Percentiles rank a stretch among this genome's conserved stretches.
These are phyloP conservation scores for Chiroxiphia lanceolata DNA, from an alignment of 2,797 vertebrate genomes.

Conservation along the genomic window DNA sequence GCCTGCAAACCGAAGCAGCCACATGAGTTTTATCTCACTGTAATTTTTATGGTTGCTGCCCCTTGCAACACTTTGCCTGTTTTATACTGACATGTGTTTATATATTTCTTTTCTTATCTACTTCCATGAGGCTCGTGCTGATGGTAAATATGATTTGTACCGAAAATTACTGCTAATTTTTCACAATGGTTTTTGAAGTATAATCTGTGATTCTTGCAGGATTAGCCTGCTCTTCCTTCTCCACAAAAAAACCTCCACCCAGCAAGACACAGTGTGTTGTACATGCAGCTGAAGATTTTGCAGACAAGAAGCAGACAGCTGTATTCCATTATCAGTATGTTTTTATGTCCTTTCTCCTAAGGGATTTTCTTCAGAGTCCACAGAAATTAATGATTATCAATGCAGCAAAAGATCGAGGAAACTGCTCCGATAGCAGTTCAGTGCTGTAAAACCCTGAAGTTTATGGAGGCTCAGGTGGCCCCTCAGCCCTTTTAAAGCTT, in stretches of 20 bases:
- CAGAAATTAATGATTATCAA: slow-evolving; percentile 53
- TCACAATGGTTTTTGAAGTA: neutral
- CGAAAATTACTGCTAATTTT: neutral
- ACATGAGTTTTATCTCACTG: neutral
- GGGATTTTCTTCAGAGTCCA: neutral
- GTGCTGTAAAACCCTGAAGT: slow-evolving; percentile 44
- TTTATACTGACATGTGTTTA: neutral
- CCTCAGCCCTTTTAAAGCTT: slow-evolving; percentile 61
- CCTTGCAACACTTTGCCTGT: neutral
- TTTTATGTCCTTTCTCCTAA: neutral
- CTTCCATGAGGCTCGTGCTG: neutral
- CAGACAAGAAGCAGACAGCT: neutral
- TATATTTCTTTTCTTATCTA: neutral
- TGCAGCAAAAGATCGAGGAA: slow-evolving; percentile 38
- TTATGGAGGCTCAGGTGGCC: slow-evolving; percentile 59
- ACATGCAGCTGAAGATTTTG: neutral
- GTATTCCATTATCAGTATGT: neutral
- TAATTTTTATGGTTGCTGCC: neutral
- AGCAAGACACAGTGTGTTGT: neutral
- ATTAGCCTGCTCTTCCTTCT: neutral
- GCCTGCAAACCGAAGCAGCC: neutral
- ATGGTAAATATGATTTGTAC: neutral
- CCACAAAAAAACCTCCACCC: neutral
- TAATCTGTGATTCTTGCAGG: neutral
- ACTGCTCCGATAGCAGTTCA: neutral